Evolutionary conservation across 2,888 invertebrate genomes (phyloP), one percentile per base, ranked within the genome.

Genomic region (Nemotelus nigrinus): DNA sequence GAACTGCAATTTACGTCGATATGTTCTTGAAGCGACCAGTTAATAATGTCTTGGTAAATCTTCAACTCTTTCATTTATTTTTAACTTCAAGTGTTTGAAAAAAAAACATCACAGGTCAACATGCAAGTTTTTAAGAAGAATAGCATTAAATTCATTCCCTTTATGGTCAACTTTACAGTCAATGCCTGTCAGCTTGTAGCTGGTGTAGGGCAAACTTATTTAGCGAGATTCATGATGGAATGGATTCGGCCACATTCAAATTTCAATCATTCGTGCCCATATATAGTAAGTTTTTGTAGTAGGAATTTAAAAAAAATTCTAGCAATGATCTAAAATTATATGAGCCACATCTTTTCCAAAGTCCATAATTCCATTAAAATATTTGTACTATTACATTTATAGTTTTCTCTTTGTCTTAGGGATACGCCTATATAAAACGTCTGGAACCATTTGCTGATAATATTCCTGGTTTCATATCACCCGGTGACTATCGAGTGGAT

Each of bases 401-500:
- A 6, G 7, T 50, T 50, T 43, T 2, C 39, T 39, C 10, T 39
- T 39, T 53, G 39, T 53, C 41, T 6, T 47, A 76, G 76, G 76
- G 76, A 4, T 2, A 55, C 41, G 41, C 55, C 7, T 67, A 50
- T 65, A 41, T 63, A 6, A 76, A 65, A 45, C 60, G 48, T 8
- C 25, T 76, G 8, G 67, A 64, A 50, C 67, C 67, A 50, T 64
- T 65, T 53, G 67, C 76, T 44, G 64, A 64, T 45, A 76, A 65
- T 10, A 65, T 76, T 44, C 76, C 76, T 4, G 65, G n/a, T 44
- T 50, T 76, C 55, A 45, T 64, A 41, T 50, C 65, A 3, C 44
- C 60, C 45, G 76, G 76, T 41, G 76, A 76, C 25, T 76, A 76
- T 55, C 76, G 76, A 8, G n/a, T 76, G 44, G 76, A 76, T 45